phyloP scores from a whole-genome alignment of 1,140 invertebrate genomes.

The Drosophila kohkoa region DNA sequence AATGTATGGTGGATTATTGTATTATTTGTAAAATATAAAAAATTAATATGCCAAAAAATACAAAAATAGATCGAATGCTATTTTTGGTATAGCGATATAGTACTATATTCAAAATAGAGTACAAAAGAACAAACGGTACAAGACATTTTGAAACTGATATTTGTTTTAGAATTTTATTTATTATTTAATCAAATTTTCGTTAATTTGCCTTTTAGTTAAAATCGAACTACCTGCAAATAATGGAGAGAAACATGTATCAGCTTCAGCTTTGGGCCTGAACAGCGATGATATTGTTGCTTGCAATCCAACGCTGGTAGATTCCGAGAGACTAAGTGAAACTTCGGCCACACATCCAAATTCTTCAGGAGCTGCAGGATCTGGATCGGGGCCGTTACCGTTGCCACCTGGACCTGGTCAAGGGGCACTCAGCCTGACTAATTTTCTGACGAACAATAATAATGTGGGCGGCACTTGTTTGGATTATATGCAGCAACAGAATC shows the following conservation, averaged over 20 bases:
- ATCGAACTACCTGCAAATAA: conserved; percentile 46
- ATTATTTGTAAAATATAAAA: no score
- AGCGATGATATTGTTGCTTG: conserved; percentile 57
- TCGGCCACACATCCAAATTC: conserved; percentile 10
- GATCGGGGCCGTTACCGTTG: background rate
- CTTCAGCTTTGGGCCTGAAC: conserved; percentile 25
- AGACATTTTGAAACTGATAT: no score
- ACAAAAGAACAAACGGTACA: no score
- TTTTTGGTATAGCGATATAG: no score
- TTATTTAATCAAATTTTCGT: no score
- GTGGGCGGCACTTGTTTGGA: conserved; percentile 62
- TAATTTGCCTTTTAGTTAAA: conserved; percentile 53
- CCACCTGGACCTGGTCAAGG: conserved; percentile 2
- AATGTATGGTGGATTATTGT: no score
- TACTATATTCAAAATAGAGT: no score
- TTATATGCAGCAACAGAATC: conserved; percentile 97
- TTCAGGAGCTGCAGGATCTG: background rate
- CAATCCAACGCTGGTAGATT: conserved; percentile 33
- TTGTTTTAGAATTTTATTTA: no score
- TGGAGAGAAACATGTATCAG: conserved; percentile 45
- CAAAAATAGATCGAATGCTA: no score
- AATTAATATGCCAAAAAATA: no score
- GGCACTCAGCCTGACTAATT: conserved; percentile 31
- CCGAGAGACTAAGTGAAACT: conserved; percentile 52
- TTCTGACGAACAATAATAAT: conserved; percentile 84